Percentiles rank a stretch among this genome's conserved stretches.
Evolutionary conservation across 2,888 invertebrate species (phyloP).

Genomic region (Fabriciana adippe): DNA sequence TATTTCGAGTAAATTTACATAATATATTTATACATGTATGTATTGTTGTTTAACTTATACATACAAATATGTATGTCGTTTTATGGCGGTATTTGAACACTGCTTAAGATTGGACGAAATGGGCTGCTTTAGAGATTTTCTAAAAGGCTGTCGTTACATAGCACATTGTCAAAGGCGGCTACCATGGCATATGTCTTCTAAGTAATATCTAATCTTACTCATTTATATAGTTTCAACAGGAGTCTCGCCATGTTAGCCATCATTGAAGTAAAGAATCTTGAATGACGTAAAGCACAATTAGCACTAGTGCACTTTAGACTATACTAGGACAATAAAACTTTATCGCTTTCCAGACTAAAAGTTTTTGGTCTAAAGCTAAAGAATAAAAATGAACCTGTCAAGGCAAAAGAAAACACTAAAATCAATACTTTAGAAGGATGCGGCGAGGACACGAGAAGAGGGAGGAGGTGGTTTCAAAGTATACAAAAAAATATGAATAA

Average conservation of each 20-base stretch:
- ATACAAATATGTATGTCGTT: constrained; percentile 17
- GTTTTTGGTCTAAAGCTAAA: constrained; percentile 26
- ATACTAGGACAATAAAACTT: constrained; percentile 77
- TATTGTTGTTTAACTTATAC: constrained; percentile 30
- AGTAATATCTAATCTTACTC: no score
- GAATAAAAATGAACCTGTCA: neutral
- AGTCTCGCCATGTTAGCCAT: constrained; percentile 1
- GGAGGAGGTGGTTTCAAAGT: constrained; percentile 3
- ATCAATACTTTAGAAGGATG: neutral
- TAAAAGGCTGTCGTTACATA: constrained; percentile 17
- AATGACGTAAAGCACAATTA: constrained; percentile 52
- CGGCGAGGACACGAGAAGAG: neutral
- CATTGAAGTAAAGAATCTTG: constrained; percentile 26
- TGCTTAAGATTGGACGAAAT: constrained; percentile 19
- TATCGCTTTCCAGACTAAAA: constrained; percentile 60
- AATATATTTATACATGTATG: constrained; percentile 34
- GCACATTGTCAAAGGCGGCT: constrained; percentile 1
- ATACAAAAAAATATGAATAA: neutral
- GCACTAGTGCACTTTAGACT: constrained; percentile 72
- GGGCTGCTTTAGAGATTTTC: constrained; percentile 27
- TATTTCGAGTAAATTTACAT: constrained; percentile 41
- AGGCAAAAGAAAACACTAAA: constrained; percentile 1
- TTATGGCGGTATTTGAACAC: constrained; percentile 23
- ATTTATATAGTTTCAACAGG: no score
- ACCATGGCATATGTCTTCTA: neutral